Conservation (phyloP, 2,888 invertebrate genomes). For the Mycalesis mineus region DNA sequence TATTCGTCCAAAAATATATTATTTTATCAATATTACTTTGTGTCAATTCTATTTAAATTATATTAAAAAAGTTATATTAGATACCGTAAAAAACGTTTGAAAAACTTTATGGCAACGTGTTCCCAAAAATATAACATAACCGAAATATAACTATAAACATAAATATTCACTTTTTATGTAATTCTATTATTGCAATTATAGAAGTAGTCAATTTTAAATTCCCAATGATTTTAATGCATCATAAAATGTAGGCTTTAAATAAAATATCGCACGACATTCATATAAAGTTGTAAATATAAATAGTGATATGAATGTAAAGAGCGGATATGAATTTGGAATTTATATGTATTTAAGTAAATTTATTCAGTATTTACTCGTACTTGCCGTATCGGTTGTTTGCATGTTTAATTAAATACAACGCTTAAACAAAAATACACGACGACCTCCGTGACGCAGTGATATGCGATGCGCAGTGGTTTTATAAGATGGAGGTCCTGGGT, state of each 20-base stretch:
- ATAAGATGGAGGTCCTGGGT: too few species aligned
- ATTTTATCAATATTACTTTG: background rate
- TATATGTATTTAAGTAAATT: slow-evolving; percentile 15
- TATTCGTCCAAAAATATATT: background rate
- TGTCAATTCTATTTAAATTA: background rate
- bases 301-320: slow-evolving; percentile 8
- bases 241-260: slow-evolving; percentile 1
- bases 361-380: slow-evolving; percentile 20
- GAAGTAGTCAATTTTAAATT: background rate
- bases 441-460: too few species aligned
- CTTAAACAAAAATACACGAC: slow-evolving; percentile 3
- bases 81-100: background rate
- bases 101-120: background rate
- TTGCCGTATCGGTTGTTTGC: slow-evolving; percentile 12
- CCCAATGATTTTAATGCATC: background rate
- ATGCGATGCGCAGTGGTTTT: too few species aligned
- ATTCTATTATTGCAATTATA: background rate
- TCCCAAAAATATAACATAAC: too few species aligned
- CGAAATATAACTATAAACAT: too few species aligned
- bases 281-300: slow-evolving; percentile 1
- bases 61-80: background rate
- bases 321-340: slow-evolving; percentile 11
- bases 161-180: too few species aligned
- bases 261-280: background rate
- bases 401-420: slow-evolving; percentile 6